Base-by-base conservation (phyloP, 2,888 invertebrate species). In the Malachius bipustulatus region DNA sequence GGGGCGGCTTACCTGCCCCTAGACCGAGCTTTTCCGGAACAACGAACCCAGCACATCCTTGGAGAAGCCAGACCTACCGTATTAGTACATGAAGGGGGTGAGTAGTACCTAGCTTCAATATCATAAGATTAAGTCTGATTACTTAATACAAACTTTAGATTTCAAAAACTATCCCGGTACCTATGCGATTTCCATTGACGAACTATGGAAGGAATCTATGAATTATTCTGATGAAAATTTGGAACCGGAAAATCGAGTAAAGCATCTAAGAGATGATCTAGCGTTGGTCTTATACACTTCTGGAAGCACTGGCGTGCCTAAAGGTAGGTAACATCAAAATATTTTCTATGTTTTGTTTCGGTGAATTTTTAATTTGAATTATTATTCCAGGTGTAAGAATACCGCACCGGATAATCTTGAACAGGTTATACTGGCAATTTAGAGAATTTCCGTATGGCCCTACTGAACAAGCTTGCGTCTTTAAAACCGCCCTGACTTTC, bases 401-500 rank as follows among this genome's bases (percentile, higher is more conserved):
- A 4, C 73, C 79, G 0, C 84, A 88, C 54, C 71, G 73, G 14
- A 77, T 81, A 0, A 70, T 88, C 34, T 65, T 85, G 51, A 89
- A 91, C 57, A 76, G 91, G 1, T 67, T 91, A 11, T 73, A 75
- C 57, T 91, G 91, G 87, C 91, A 91, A 58, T 90, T 89, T 75
- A 68, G 73, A 10, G 71, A 70, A 0, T 81, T 90, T 54, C 88
- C 90, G 0, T 90, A 76, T 59, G 62, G 69, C 0, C 51, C 64
- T 0, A 67, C 70, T 0, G 84, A 87, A 52, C 67, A 68, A 4
- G 70, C 71, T 3, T 82, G 87, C 48, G 78, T 87, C 1, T 90
- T 90, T 65, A 91, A 91, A 63, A 91, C 91, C 0, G 84, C 90
- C 0, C 63, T 90, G 11, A 90, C 90, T 0, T 93, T 91, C 55